Percentiles rank a stretch among this genome's conserved stretches.
These are phyloP conservation scores for Criorhina ranunculi DNA, from an alignment of 2,888 invertebrate species.

Conservation along the genomic window DNA sequence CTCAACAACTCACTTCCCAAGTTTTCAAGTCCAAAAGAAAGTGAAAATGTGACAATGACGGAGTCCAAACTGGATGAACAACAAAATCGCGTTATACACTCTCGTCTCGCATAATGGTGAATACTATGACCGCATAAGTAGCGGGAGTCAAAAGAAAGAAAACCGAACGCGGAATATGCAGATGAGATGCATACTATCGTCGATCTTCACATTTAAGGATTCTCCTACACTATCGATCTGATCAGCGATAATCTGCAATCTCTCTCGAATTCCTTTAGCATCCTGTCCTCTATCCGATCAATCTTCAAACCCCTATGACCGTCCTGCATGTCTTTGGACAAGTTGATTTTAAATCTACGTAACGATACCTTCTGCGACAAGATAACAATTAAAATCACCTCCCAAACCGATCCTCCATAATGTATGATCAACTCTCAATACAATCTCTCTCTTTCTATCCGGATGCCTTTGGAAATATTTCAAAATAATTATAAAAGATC, in stretches of 20 bases:
- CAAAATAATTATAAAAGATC: conserved; percentile 57
- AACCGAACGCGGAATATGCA: neutral
- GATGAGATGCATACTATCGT: neutral
- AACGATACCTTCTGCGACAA: neutral
- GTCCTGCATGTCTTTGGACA: too few relatives aligned
- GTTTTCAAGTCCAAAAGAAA: conserved; percentile 72
- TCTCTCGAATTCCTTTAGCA: too few relatives aligned
- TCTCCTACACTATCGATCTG: neutral
- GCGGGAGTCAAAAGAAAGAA: conserved; percentile 36
- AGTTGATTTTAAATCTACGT: neutral
- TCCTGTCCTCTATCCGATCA: neutral
- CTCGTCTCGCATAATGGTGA: conserved; percentile 59
- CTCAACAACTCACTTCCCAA: conserved; percentile 49
- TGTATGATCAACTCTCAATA: neutral
- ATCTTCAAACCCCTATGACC: neutral
- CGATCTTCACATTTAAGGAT: neutral
- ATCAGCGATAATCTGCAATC: neutral
- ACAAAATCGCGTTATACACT: conserved; percentile 54
- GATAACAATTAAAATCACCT: neutral
- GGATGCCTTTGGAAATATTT: conserved; percentile 45
- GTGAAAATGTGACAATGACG: conserved; percentile 62
- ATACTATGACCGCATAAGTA: conserved; percentile 67
- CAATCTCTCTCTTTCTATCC: conserved; percentile 8
- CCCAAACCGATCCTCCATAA: neutral
- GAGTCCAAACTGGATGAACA: conserved; percentile 64